These are phyloP conservation scores for Corythoichthys haematopterus DNA, from an alignment of 2,113 vertebrate species.

Conservation along the genomic window DNA sequence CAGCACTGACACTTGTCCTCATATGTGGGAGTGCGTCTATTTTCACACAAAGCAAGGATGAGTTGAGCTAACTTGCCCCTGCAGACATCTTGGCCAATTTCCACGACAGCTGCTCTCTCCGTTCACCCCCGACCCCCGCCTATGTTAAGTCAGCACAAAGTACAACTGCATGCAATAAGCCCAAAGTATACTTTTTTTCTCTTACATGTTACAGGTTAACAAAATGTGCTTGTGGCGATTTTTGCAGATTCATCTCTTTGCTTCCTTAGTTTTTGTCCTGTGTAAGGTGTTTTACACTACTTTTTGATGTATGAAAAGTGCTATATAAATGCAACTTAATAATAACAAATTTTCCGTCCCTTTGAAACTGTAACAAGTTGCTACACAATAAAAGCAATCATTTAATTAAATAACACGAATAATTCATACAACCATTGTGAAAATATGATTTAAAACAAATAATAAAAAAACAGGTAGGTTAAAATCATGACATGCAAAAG, in stretches of 20 bases:
- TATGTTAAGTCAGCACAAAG: too few relatives aligned
- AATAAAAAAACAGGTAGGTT: not conserved
- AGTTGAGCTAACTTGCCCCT: conserved; percentile 14
- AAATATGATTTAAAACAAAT: not conserved
- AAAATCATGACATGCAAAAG: not conserved
- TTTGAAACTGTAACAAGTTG: not conserved
- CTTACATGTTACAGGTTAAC: too few relatives aligned
- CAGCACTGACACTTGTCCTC: not conserved
- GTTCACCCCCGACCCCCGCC: not conserved
- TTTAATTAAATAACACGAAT: not conserved
- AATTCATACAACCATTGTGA: not conserved
- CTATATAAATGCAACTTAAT: too few relatives aligned
- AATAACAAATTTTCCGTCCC: not conserved
- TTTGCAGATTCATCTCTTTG: too few relatives aligned
- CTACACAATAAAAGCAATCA: not conserved
- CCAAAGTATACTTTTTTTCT: too few relatives aligned
- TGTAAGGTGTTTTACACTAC: too few relatives aligned
- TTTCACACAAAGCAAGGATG: conserved; percentile 29
- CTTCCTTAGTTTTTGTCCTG: too few relatives aligned
- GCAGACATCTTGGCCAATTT: conserved; percentile 21
- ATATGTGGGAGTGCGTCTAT: conserved; percentile 12
- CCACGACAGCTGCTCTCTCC: conserved; percentile 54
- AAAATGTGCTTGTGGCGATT: too few relatives aligned
- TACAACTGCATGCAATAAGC: too few relatives aligned
- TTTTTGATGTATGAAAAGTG: too few relatives aligned